These are phyloP conservation scores for Clivina fossor DNA, from an alignment of 2,888 invertebrate species.

Conservation along the genomic window DNA sequence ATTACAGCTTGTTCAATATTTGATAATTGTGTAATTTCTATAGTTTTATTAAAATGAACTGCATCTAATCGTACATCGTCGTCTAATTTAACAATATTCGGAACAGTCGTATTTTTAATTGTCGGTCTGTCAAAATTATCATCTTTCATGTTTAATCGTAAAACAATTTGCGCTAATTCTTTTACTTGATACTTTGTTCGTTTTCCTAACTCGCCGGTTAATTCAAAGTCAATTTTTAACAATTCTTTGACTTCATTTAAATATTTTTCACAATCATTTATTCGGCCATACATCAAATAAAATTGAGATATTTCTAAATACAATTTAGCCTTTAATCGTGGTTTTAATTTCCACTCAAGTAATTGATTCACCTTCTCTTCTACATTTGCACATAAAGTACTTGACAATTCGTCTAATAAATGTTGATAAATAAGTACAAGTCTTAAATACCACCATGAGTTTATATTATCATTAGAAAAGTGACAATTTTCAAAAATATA, in stretches of 20 bases:
- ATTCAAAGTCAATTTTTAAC: conserved; percentile 67
- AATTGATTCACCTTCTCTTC: conserved; percentile 57
- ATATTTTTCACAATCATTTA: conserved; percentile 69
- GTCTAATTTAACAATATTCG: conserved; percentile 70
- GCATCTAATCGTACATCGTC: conserved; percentile 86
- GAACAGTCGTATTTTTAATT: conserved; percentile 59
- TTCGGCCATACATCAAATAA: conserved; percentile 72
- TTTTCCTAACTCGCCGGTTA: conserved; percentile 81
- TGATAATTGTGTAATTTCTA: conserved; percentile 60
- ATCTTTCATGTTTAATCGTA: conserved; percentile 63
- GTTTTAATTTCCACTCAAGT: conserved; percentile 45
- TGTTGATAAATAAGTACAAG: conserved; percentile 73
- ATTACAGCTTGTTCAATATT: conserved; percentile 78
- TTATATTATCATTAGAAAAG: conserved; percentile 48
- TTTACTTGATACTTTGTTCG: conserved; percentile 87
- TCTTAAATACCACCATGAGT: conserved; percentile 75
- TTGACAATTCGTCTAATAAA: conserved; percentile 74
- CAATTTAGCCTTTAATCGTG: conserved; percentile 52
- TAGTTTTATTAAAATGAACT: conserved; percentile 68
- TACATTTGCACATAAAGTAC: conserved; percentile 63
- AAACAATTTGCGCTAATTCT: conserved; percentile 77
- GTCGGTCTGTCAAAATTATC: conserved; percentile 53
- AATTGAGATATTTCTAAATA: conserved; percentile 65
- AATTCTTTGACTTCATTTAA: conserved; percentile 64
- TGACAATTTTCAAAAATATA: conserved; percentile 51